These are phyloP conservation scores for Hippasteria phrygiana DNA, from an alignment of 53 echinoderm and acorn worm genomes.

Conservation along the genomic window DNA sequence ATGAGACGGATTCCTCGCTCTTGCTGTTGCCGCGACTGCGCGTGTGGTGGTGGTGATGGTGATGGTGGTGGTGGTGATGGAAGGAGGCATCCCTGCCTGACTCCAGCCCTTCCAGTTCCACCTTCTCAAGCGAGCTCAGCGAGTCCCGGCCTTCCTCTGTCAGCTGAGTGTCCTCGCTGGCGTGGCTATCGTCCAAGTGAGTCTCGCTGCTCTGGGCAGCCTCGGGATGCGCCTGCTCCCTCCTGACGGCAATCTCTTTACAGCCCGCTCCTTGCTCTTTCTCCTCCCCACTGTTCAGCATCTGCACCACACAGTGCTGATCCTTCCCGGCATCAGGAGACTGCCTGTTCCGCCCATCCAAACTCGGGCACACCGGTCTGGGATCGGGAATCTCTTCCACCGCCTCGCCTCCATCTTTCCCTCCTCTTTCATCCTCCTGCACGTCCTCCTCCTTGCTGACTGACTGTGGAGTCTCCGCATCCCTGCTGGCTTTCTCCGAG, in stretches of 20 bases:
- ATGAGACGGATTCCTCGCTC: constrained; percentile 96
- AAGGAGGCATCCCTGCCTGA: constrained; percentile 52
- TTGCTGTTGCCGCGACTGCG: constrained; percentile 84
- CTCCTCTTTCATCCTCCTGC: constrained; percentile 27
- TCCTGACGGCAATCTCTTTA: neutral
- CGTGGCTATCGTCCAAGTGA: constrained; percentile 22
- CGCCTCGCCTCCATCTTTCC: neutral
- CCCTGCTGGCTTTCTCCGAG: constrained; percentile 60
- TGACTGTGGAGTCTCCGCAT: constrained; percentile 57
- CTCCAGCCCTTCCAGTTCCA: constrained; percentile 58
- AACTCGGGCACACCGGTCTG: constrained; percentile 68
- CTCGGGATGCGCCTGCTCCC: constrained; percentile 1
- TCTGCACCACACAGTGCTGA: constrained; percentile 38
- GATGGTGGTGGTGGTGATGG: constrained; percentile 63
- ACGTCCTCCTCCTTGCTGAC: constrained; percentile 35
- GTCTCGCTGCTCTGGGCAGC: neutral
- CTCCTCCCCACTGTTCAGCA: constrained; percentile 9
- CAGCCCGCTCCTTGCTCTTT: constrained; percentile 45
- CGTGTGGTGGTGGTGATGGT: constrained; percentile 60
- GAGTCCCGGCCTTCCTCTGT: constrained; percentile 38
- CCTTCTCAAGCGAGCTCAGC: constrained; percentile 32
- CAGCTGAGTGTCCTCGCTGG: constrained; percentile 23
- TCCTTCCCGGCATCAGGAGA: constrained; percentile 16
- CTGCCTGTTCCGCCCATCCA: constrained; percentile 64
- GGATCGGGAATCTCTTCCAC: constrained; percentile 49